Evolutionary conservation across 2,888 invertebrate genomes (phyloP), one percentile per base, ranked within the genome.

Genomic region (Caenorhabditis sulstoni): DNA sequence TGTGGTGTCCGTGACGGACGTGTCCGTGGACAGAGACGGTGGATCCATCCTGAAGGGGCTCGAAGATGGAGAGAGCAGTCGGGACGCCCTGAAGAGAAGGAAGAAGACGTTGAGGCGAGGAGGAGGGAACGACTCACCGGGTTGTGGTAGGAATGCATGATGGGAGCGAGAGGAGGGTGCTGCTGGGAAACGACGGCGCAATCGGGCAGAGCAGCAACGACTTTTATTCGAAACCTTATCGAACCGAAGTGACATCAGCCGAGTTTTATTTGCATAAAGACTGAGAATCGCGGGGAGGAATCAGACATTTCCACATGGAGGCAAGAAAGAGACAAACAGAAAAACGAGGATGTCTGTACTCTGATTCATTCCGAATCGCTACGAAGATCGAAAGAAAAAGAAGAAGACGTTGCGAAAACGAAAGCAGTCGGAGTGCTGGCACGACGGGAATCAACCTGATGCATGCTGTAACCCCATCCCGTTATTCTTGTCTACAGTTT

Each of bases 71-170:
- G 44, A 82, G 62, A 44, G 79, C 77, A 16, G 71, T 73, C 52
- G 82, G 84, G 52, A 82, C 81, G 20, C 65, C 47, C 81, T 84
- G 55, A 65, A 57, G 37, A 8, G 5, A 2, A 9, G n/a, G 8
- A 53, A 11, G 29, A 29, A 45, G 8, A 35, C 11, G 23, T 14
- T 14, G 20, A 39, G 62, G 39, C 11, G 35, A 18, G 20, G 29
- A 52, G n/a, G n/a, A 47, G 3, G n/a, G 35, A n/a, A 18, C 18
- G 76, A 83, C 83, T 75, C 50, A 83, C 83, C n/a, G 81, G 81
- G 58, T 83, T 79, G 62, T 83, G 81, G 75, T 81, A 79, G 62
- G 75, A 76, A 68, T 83, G 83, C 83, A 83, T 83, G 55, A 20
- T 23, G n/a, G 22, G 37, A 55, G n/a, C 29, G 29, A 7, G 29